Conservation (phyloP, 64 coral and sea anemone species). For the Pocillopora damicornis region DNA sequence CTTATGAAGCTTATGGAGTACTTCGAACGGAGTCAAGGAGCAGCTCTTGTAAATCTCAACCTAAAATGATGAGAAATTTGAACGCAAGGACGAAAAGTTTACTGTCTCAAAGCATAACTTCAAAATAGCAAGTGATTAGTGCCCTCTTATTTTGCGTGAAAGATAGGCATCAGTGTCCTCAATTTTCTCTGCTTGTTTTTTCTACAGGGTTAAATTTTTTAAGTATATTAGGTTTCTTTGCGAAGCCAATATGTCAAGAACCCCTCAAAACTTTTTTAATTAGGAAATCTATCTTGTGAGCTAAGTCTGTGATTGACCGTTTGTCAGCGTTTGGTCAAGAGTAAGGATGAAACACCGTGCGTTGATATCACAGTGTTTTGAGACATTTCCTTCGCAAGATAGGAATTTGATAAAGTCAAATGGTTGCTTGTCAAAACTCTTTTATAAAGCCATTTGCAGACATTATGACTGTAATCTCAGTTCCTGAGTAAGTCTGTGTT, state of each 20-base stretch:
- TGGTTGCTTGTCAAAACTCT: background rate
- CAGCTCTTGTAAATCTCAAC: background rate
- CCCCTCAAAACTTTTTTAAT: background rate
- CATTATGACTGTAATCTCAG: background rate
- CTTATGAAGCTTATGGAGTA: background rate
- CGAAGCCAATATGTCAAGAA: background rate
- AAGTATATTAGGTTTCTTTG: background rate
- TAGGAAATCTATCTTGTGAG: no score
- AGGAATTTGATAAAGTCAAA: constrained; percentile 31
- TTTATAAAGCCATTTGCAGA: constrained; percentile 9
- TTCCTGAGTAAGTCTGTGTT: no score
- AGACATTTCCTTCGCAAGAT: background rate
- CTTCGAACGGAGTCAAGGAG: background rate
- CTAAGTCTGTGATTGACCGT: no score
- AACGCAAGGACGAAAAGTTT: background rate
- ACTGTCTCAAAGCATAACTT: background rate
- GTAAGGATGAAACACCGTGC: no score
- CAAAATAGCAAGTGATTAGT: background rate
- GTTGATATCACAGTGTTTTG: background rate
- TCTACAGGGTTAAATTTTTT: background rate
- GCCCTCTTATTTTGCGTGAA: background rate
- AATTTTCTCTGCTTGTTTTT: background rate
- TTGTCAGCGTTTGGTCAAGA: no score
- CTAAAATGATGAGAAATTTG: background rate
- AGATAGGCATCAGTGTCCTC: background rate